Conservation (phyloP, 1,140 invertebrate species). For the Charaxes varanes region DNA sequence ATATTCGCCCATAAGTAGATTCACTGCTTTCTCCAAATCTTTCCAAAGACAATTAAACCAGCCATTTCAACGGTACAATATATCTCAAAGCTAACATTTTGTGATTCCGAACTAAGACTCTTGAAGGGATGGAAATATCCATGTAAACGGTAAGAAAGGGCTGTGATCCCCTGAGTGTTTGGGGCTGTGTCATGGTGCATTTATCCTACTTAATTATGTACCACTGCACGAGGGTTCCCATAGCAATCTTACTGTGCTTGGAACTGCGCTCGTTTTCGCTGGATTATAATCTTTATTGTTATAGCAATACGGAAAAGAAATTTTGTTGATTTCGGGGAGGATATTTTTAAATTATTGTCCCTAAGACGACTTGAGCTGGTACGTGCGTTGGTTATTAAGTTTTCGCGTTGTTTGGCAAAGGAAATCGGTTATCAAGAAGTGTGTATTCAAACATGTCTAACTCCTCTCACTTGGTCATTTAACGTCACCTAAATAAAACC, state of each 20-base stretch:
- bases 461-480: too few species aligned
- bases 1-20: too few species aligned
- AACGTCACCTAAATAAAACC: too few species aligned
- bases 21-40: too few species aligned
- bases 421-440: constrained; percentile 1
- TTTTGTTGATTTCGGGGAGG: constrained; percentile 5
- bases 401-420: constrained; percentile 3
- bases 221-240: constrained; percentile 10
- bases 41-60: too few species aligned
- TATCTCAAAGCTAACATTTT: too few species aligned
- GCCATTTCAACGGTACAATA: too few species aligned
- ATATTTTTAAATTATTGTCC: constrained; percentile 17
- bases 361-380: constrained; percentile 7
- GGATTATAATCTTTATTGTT: constrained; percentile 1
- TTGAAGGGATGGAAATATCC: neutral
- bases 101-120: too few species aligned
- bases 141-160: constrained; percentile 1
- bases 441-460: too few species aligned
- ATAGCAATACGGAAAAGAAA: neutral
- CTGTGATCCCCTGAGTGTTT: constrained; percentile 16
- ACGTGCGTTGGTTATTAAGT: constrained; percentile 8
- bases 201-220: constrained; percentile 34
- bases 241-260: neutral
- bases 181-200: constrained; percentile 18
- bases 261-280: neutral